Evolutionary conservation across 2,888 invertebrate species (phyloP).

Genomic region (Aporophyla nigra): DNA sequence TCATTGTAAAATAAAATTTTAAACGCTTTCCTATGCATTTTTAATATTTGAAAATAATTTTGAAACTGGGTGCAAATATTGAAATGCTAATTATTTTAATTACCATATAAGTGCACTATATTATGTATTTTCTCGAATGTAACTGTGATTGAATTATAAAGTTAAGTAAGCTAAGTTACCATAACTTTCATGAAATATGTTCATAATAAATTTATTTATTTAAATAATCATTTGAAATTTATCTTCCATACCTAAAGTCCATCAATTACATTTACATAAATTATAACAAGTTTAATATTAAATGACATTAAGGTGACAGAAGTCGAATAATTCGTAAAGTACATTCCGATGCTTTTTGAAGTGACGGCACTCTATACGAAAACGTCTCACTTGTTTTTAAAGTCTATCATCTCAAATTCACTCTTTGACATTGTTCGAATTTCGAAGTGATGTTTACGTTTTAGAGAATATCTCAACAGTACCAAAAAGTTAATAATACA

Average conservation of each 20-base stretch:
- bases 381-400: neutral
- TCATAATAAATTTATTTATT: neutral
- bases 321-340: neutral
- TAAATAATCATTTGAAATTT: neutral
- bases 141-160: neutral
- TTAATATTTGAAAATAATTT: neutral
- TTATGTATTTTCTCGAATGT: neutral
- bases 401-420: neutral
- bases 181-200: neutral
- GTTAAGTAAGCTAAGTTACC: neutral
- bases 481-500: neutral
- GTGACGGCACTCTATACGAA: neutral
- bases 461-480: neutral
- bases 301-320: neutral
- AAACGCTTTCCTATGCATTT: neutral
- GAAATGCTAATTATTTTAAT: conserved; percentile 9
- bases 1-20: conserved; percentile 22
- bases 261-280: neutral
- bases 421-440: neutral
- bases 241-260: neutral
- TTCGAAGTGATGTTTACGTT: neutral
- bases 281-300: neutral
- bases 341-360: neutral
- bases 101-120: conserved; percentile 14
- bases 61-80: neutral